phyloP scores from a whole-genome alignment of 1,140 invertebrate species.

The Mycetomoellerius zeteki region DNA sequence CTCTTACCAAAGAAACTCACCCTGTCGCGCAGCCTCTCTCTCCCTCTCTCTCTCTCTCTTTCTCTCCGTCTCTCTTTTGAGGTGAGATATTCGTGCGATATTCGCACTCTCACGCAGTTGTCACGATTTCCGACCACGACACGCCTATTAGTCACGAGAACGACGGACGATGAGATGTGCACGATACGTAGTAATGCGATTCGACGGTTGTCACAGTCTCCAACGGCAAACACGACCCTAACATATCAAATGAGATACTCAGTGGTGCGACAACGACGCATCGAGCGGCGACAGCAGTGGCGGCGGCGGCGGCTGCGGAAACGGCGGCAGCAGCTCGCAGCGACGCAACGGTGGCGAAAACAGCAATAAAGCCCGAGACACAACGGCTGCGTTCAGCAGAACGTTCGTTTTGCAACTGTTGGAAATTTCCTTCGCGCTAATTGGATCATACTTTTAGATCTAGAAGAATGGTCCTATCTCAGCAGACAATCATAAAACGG shows the following conservation, averaged over 20 bases:
- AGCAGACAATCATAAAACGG: too few species aligned
- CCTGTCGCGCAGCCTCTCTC: not conserved
- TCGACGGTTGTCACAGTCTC: constrained; percentile 14
- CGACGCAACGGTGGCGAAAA: too few species aligned
- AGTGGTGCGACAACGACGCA: not conserved
- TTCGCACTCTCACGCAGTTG: not conserved
- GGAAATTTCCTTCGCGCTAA: too few species aligned
- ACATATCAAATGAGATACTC: constrained; percentile 43
- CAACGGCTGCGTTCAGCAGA: too few species aligned
- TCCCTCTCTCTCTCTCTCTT: not conserved
- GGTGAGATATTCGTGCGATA: not conserved
- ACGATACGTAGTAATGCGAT: constrained; percentile 4
- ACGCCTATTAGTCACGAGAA: constrained; percentile 31
- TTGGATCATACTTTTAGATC: too few species aligned
- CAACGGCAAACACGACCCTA: constrained; percentile 7
- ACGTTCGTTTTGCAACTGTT: too few species aligned
- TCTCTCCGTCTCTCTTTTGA: not conserved
- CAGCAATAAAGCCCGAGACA: too few species aligned
- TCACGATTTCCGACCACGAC: not conserved
- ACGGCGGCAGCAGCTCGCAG: not conserved
- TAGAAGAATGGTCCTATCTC: too few species aligned
- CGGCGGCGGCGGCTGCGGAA: not conserved
- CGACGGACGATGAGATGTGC: constrained; percentile 2
- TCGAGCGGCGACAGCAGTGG: not conserved
- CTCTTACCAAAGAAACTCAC: constrained; percentile 8